Evolutionary conservation across 2,888 invertebrate genomes (phyloP), one percentile per base, ranked within the genome.

Genomic region (Ophion slaviceki): DNA sequence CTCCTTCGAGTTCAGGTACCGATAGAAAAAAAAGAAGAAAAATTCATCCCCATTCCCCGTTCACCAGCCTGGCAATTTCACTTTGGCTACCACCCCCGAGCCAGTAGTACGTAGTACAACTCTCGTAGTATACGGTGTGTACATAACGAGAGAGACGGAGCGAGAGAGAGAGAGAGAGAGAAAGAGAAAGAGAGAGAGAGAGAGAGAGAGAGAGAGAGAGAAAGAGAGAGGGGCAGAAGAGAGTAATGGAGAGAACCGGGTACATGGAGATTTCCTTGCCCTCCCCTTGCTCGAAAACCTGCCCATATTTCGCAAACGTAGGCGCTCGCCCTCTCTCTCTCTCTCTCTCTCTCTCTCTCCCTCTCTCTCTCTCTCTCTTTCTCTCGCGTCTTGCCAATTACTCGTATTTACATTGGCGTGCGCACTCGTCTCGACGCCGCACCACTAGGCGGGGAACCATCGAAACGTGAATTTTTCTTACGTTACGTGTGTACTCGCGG

Each of bases 41-140:
- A 61, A 72, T 40, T 57, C 86, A 75, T 45, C 61, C 82, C 28
- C n/a, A 20, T 36, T 53, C 61, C 80, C 86, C 89, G 88, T 89
- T 90, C 88, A 87, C 90, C 89, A 90, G 87, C 89, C 89, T 89
- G 90, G 89, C 92, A 92, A 92, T 92, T 92, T 92, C 89, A 90
- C 90, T 89, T 87, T 78, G 80, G 80, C 82, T 80, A 80, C 88
- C 79, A 67, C 81, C 62, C 24, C n/a, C 53, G 28, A 53, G 20
- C 47, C 71, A 62, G 61, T 71, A 62, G 74, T 64, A 74, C 66
- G 61, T 47, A 61, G 40, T 53, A 57, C n/a, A 82, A 40, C 62
- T 11, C 70, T 53, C 47, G 36, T 20, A 66, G 40, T 67, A 53
- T 7, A 57, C 17, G 53, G 32, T 82, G 57, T 71, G 70, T 74